Base-by-base conservation (phyloP, 2,888 invertebrate species). In the Eupithecia vulgata region DNA sequence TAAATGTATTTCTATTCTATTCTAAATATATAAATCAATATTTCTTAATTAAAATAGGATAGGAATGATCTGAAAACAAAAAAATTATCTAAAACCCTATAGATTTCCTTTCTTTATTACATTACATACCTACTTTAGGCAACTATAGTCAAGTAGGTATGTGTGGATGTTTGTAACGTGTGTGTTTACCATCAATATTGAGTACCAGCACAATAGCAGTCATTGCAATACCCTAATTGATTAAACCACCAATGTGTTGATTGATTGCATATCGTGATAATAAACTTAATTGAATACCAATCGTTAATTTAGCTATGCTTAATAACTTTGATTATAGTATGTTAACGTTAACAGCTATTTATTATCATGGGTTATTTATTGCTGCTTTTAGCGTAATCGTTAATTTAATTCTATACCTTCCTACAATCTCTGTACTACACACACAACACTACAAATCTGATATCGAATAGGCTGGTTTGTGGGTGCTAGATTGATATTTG, bases 261-360 rank as follows among this genome's bases (percentile, higher is more conserved):
- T 42, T 65, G n/a, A 65, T 40, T 40, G 25, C 25, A 37, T n/a
- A 40, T 21, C 21, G 40, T 65, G 13, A 57, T 37, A 68, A 65
- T 65, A 42, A 65, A 65, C 65, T n/a, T 65, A 70, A 65, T 65
- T 70, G 70, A 65, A 37, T 65, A 30, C 37, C 64, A 40, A 65
- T 65, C 68, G 59, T 59, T 68, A 68, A 68, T 68, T 40, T 40
- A 65, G 67, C 25, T 10, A 21, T 42, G 65, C n/a, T 57, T 17
- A 57, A 57, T 48, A 52, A 57, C 66, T 30, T 40, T 10, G 8
- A 21, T 12, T 37, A n/a, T 3, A 17, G 10, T 10, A 21, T 40
- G 35, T 59, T 59, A 59, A 59, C 35, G 21, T 34, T 61, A 61
- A 37, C n/a, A 35, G 35, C 62, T 34, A 21, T 37, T 35, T n/a